Evolutionary conservation across 1,140 invertebrate genomes (phyloP), one percentile per base, ranked within the genome.

Genomic region (Lamellibrachia luymesi): DNA sequence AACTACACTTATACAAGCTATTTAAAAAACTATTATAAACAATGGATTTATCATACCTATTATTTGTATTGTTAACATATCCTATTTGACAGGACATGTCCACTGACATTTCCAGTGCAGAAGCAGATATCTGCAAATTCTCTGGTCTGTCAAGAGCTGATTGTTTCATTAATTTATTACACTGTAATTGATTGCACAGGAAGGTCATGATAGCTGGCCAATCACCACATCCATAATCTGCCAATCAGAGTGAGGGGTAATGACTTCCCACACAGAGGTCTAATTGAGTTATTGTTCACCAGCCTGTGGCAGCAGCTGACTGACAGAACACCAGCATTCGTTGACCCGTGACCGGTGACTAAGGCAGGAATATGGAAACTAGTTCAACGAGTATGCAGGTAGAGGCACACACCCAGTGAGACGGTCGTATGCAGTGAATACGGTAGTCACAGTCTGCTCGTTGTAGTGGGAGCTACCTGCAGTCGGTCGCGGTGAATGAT

Each of bases 91-190:
- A 80, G 64, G 38, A 38, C 38, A 38, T 38, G 38, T 17, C 4
- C 64, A 80, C 13, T 80, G 64, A 80, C 64, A 80, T 80, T 80
- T 17, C 64, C 64, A 80, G 64, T 80, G 13, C 25, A 22, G 64
- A 4, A 80, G 25, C 17, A 80, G 64, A 80, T 80, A 80, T 80
- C 64, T 80, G 64, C 64, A 80, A 10, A 22, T 22, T 80, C 13
- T 80, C 64, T 22, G 25, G 64, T 56, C 13, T 56, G 52, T 56
- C 52, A 56, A 56, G 6, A 17, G 64, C 2, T 80, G 64, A 80
- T 80, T 80, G 64, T 80, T 80, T 80, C 64, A 80, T 80, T 80
- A 80, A 80, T 80, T 80, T 80, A 80, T 80, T 80, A 22, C 64
- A 80, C 64, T 10, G 64, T 80, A 80, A 80, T 80, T 80, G 64